phyloP scores from a whole-genome alignment of 2,888 invertebrate species.

The Acutogordius australiensis region DNA sequence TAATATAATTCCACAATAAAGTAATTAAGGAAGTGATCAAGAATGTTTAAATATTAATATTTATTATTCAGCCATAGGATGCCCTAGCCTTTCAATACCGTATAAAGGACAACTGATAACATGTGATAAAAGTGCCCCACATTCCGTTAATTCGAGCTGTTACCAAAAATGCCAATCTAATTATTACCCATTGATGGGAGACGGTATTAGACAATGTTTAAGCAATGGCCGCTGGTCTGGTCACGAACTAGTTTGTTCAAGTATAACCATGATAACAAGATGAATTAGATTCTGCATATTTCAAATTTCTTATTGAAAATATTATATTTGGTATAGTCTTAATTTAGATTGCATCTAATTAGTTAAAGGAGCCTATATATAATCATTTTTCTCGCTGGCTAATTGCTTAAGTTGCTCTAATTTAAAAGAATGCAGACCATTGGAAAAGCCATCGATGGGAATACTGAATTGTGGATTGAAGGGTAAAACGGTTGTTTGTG shows the following conservation, averaged over 20 bases:
- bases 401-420: no score
- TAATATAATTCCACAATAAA: no score
- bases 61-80: background rate
- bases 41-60: no score
- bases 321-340: no score
- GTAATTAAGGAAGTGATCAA: no score
- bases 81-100: background rate
- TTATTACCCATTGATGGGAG: background rate
- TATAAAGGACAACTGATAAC: background rate
- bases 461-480: background rate
- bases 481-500: background rate
- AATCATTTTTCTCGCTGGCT: no score
- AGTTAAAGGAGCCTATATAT: no score
- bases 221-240: background rate
- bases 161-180: background rate
- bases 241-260: background rate
- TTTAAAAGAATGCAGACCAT: conserved; percentile 2
- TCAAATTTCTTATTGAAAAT: no score
- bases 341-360: no score
- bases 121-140: background rate
- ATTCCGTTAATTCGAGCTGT: background rate
- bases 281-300: no score
- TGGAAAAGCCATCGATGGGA: background rate
- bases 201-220: background rate
- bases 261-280: no score